A percentile compares a stretch with the other conserved stretches of the same genome.
phyloP scores from a whole-genome alignment of 2,113 vertebrate species.

The Pyxicephalus adspersus region DNA sequence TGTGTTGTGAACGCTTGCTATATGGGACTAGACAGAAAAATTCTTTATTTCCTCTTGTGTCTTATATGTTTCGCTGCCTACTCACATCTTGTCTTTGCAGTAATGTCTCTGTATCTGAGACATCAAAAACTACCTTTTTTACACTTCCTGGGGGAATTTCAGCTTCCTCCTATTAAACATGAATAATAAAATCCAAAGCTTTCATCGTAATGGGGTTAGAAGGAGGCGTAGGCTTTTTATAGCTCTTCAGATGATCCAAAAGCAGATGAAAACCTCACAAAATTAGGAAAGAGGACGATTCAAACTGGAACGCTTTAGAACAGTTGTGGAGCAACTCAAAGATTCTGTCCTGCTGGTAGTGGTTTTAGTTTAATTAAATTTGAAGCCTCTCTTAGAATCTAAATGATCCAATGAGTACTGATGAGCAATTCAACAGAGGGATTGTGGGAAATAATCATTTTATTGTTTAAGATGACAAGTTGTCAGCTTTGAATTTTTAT shows the following conservation, averaged over 20 bases:
- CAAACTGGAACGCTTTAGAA: conserved; percentile 63
- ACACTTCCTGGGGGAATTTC: conserved; percentile 66
- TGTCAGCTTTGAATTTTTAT: not conserved
- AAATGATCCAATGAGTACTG: conserved; percentile 33
- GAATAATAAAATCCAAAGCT: conserved; percentile 70
- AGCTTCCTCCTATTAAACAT: conserved; percentile 69
- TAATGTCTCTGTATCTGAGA: conserved; percentile 60
- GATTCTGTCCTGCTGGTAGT: conserved; percentile 54
- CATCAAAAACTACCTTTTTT: conserved; percentile 62
- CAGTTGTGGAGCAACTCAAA: conserved; percentile 65
- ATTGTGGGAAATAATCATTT: not conserved
- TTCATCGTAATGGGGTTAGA: conserved; percentile 72
- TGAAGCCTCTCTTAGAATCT: conserved; percentile 8
- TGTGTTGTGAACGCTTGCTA: conserved; percentile 14
- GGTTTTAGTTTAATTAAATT: conserved; percentile 43
- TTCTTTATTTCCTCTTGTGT: conserved; percentile 11
- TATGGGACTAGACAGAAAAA: not conserved
- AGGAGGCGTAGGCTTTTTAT: conserved; percentile 69
- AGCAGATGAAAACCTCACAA: conserved; percentile 63
- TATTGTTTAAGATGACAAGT: not conserved
- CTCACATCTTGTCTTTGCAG: conserved; percentile 59
- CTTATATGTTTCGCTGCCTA: conserved; percentile 43
- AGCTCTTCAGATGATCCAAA: conserved; percentile 64
- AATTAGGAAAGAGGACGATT: conserved; percentile 63
- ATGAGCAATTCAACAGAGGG: not conserved